Percentiles rank a stretch among this genome's conserved stretches.
phyloP scores from a whole-genome alignment of 37 sponge, comb jelly and placozoan genomes.

The Aplysina aerophoba region DNA sequence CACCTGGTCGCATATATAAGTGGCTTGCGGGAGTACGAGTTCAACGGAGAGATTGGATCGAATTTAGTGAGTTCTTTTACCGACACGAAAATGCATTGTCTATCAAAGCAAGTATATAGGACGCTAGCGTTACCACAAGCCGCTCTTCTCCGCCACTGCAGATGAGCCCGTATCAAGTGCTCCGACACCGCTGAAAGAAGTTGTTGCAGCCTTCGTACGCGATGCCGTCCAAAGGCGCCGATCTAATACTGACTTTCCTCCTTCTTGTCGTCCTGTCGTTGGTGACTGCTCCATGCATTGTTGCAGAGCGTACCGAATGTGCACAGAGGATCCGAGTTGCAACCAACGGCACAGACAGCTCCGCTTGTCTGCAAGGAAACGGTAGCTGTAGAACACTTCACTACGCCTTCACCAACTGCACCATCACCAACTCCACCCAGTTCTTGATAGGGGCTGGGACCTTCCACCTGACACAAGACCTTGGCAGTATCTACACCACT shows the following conservation, averaged over 20 bases:
- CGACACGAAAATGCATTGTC: too few relatives aligned
- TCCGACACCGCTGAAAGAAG: too few relatives aligned
- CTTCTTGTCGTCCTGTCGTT: background rate
- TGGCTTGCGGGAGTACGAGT: too few relatives aligned
- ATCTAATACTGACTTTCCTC: background rate
- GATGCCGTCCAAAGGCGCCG: too few relatives aligned
- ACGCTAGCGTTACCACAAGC: too few relatives aligned
- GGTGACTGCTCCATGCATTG: background rate
- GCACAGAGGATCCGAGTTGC: background rate
- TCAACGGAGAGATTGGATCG: too few relatives aligned
- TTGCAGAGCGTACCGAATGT: background rate
- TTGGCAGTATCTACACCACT: constrained; percentile 4
- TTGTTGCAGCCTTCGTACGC: too few relatives aligned
- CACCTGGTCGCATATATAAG: too few relatives aligned
- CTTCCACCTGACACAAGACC: background rate
- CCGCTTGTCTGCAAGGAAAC: background rate
- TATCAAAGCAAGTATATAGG: too few relatives aligned
- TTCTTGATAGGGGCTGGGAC: constrained; percentile 9
- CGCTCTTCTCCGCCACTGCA: too few relatives aligned
- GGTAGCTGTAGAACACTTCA: background rate
- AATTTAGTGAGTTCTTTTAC: too few relatives aligned
- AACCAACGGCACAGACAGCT: background rate
- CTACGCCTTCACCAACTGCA: constrained; percentile 16
- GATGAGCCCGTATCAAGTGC: too few relatives aligned
- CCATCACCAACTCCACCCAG: background rate